Conservation (phyloP, 1,140 invertebrate genomes). For the Octopus bimaculoides region DNA sequence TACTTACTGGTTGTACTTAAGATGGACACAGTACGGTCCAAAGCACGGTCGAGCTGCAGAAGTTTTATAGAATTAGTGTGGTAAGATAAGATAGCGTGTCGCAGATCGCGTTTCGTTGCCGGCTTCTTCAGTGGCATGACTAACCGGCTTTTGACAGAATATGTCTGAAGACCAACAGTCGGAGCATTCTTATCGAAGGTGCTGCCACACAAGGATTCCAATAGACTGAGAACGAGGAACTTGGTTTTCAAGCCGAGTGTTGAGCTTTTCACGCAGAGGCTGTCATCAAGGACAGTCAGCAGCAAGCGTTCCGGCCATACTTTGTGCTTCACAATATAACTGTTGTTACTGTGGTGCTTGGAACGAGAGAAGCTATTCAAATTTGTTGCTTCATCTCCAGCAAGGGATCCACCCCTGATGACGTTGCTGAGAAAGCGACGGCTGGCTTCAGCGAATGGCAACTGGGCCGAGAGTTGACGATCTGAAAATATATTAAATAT, state of each 20-base stretch:
- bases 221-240: neutral
- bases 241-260: neutral
- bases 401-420: neutral
- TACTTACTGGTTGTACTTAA: neutral
- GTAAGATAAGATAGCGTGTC: neutral
- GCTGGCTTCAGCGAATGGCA: neutral
- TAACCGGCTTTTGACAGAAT: neutral
- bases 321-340: neutral
- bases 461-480: neutral
- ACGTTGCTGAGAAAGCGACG: neutral
- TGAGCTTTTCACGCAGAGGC: neutral
- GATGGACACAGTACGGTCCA: neutral
- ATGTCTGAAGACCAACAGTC: neutral
- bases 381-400: neutral
- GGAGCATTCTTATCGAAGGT: constrained; percentile 3
- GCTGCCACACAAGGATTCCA: neutral
- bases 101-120: neutral
- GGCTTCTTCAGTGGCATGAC: neutral
- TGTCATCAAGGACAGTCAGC: neutral
- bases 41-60: neutral
- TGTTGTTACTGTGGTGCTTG: neutral
- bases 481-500: too few species aligned
- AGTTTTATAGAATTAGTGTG: neutral
- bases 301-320: constrained; percentile 4
- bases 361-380: neutral